phyloP scores from a whole-genome alignment of 2,888 invertebrate genomes.

The Melieria omissa region DNA sequence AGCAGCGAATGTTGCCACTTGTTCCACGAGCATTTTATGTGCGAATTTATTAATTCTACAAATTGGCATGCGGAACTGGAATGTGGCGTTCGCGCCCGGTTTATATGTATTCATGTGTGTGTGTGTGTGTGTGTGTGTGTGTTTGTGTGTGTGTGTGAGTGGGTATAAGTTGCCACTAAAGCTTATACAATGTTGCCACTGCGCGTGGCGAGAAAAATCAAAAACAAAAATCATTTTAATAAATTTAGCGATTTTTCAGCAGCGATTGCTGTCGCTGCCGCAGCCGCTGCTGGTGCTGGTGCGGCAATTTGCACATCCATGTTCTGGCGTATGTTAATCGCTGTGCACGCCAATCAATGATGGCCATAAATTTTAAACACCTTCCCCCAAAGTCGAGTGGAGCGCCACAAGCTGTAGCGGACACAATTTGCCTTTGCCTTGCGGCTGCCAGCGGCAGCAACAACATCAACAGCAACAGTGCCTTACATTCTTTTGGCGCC shows the following conservation, averaged over 20 bases:
- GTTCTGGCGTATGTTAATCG: conserved; percentile 35
- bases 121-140: conserved; percentile 10
- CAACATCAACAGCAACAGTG: not conserved
- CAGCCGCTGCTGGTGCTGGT: conserved; percentile 15
- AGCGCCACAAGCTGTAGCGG: not conserved
- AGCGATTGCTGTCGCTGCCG: not conserved
- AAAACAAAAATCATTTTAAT: conserved; percentile 5
- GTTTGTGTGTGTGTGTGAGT: conserved; percentile 9
- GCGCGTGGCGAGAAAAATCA: conserved; percentile 12
- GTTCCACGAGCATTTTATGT: conserved; percentile 6
- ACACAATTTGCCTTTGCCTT: no score
- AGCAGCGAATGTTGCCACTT: not conserved
- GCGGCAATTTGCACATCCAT: conserved; percentile 33
- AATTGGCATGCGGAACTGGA: conserved; percentile 34
- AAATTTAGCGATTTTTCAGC: conserved; percentile 23
- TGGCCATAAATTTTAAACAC: conserved; percentile 33
- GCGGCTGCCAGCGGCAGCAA: not conserved
- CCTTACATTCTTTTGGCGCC: not conserved
- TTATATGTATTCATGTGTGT: not conserved
- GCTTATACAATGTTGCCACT: conserved; percentile 10
- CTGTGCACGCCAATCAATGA: conserved; percentile 32
- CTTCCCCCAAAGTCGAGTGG: conserved; percentile 5
- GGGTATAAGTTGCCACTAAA: conserved; percentile 27
- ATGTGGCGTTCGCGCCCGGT: conserved; percentile 3
- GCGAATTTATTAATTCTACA: conserved; percentile 33